Evolutionary conservation across 1,140 invertebrate species (phyloP), one percentile per base, ranked within the genome.

Genomic region (Aplysia californica): DNA sequence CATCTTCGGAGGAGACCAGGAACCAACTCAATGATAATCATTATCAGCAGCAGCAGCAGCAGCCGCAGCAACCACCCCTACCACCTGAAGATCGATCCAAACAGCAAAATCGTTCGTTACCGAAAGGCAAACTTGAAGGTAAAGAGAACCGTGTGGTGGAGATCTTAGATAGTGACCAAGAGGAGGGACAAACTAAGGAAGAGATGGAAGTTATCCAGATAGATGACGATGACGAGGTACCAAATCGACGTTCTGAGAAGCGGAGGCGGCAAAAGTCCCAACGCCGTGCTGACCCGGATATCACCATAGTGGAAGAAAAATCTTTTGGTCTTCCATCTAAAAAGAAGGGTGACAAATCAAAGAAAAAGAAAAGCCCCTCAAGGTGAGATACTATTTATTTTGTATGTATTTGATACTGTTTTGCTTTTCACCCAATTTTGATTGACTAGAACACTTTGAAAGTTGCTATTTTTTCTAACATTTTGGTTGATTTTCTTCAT

Each of bases 331-430:
- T 35, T 23, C 0, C 59, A 29, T 33, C 39, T 1, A 65, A 44
- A 50, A 56, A 59, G 26, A 61, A 36, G 35, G 3, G 79, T 76
- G 86, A 78, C 73, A 81, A 59, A 83, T n/a, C n/a, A n/a, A 79
- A 74, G 26, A 68, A 38, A 31, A 66, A 68, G 39, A 76, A 67
- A 35, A 76, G 74, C 33, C 75, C 78, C 5, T 26, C 64, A 41
- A 79, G 75, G 78, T 79, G n/a, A 38, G 59, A 10, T n/a, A n/a
- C n/a, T n/a, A n/a, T n/a, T n/a, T n/a, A n/a, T n/a, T n/a, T n/a
- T n/a, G n/a, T n/a, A n/a, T n/a, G n/a, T n/a, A n/a, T n/a, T n/a
- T n/a, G n/a, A n/a, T n/a, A n/a, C n/a, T n/a, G n/a, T n/a, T n/a
- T n/a, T n/a, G n/a, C n/a, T n/a, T n/a, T n/a, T n/a, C n/a, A n/a